A percentile compares a stretch with the other conserved stretches of the same genome.
phyloP scores from a whole-genome alignment of 2,888 invertebrate genomes.

The Xanthorhoe spadicearia region DNA sequence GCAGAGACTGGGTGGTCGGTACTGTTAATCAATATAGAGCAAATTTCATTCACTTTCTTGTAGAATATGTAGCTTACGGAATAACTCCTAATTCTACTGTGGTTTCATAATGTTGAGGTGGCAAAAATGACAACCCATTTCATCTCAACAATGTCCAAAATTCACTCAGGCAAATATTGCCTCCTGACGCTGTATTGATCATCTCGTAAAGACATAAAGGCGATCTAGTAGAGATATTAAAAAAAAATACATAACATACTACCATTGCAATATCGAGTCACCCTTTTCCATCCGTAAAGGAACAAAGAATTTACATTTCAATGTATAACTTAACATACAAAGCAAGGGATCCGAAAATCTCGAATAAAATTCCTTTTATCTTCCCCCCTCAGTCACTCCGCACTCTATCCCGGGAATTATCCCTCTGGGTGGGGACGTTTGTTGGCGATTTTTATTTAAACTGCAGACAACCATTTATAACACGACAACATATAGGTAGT shows the following conservation, averaged over 20 bases:
- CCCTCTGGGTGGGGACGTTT: conserved; percentile 66
- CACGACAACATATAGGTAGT: neutral
- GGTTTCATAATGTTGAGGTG: too few relatives aligned
- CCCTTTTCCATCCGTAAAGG: conserved; percentile 48
- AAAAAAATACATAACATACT: neutral
- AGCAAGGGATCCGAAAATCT: conserved; percentile 41
- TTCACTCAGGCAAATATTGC: too few relatives aligned
- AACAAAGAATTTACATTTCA: conserved; percentile 74
- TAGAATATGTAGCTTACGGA: conserved; percentile 33
- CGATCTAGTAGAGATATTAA: too few relatives aligned
- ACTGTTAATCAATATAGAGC: conserved; percentile 43
- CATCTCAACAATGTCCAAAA: too few relatives aligned
- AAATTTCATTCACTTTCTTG: conserved; percentile 19
- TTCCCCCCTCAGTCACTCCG: conserved; percentile 67
- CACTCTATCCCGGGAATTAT: conserved; percentile 75
- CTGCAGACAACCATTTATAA: conserved; percentile 22
- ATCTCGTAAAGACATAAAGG: too few relatives aligned
- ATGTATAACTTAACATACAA: conserved; percentile 78
- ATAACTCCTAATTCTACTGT: too few relatives aligned
- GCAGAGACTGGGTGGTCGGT: conserved; percentile 76
- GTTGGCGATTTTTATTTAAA: conserved; percentile 58
- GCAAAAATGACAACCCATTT: too few relatives aligned
- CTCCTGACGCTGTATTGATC: too few relatives aligned
- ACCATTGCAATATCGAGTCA: conserved; percentile 17
- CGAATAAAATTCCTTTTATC: conserved; percentile 63